Evolutionary conservation across 2,797 vertebrate species (phyloP).

Genomic region (Diglossa cyanea): DNA sequence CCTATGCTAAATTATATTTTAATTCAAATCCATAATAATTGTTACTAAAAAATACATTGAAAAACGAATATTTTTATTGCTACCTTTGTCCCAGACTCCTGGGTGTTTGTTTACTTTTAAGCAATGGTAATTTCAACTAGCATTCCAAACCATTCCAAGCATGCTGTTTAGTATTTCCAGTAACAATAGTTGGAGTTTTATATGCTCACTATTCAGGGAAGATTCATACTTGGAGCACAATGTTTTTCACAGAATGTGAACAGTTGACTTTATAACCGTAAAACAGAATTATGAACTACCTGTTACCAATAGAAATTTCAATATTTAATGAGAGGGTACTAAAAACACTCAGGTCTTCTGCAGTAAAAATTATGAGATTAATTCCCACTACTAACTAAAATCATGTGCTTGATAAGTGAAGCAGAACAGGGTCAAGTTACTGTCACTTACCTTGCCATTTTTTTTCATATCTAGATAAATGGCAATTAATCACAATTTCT

Average conservation of each 20-base stretch:
- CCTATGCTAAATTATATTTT: neutral
- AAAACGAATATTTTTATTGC: neutral
- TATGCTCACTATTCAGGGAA: neutral
- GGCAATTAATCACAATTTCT: neutral
- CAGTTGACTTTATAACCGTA: neutral
- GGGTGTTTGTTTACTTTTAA: neutral
- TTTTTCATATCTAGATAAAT: neutral
- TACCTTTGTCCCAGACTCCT: constrained; percentile 6
- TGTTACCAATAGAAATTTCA: neutral
- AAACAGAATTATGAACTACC: constrained; percentile 6
- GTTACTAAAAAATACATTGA: neutral
- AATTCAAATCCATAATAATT: constrained; percentile 6
- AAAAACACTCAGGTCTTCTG: neutral
- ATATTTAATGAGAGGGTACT: neutral
- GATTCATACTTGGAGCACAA: neutral
- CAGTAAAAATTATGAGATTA: neutral
- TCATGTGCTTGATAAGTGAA: neutral
- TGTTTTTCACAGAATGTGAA: neutral
- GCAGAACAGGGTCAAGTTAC: neutral
- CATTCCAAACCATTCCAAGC: neutral
- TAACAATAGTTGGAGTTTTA: neutral
- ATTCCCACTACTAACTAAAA: neutral
- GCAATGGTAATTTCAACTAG: constrained; percentile 17
- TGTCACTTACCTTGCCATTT: neutral
- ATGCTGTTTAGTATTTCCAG: constrained; percentile 11